Evolutionary conservation across 2,888 invertebrate species (phyloP), one percentile per base, ranked within the genome.

Genomic region (Drosophila koepferae): DNA sequence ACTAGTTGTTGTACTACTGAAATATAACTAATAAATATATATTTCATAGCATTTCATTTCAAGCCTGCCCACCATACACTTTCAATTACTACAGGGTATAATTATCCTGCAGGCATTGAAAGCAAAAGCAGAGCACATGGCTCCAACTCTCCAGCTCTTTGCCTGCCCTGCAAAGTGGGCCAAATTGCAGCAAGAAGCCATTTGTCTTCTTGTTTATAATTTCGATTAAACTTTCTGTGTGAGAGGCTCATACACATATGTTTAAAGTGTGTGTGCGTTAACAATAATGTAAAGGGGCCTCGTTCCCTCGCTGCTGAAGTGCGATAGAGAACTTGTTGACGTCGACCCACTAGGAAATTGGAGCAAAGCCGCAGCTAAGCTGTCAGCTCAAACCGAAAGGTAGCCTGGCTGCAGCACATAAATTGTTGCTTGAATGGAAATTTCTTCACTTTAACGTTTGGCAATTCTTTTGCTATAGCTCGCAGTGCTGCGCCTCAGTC

Each of bases 121-220:
- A 62, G 48, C 44, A 40, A 46, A n/a, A 53, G 58, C 16, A 38
- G 54, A 41, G 10, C 49, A 28, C 9, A 48, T 48, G 28, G 9
- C 34, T 9, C 12, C 20, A 12, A 34, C 12, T 4, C 16, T 31
- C 20, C 23, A 8, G 9, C 12, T 10, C n/a, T 10, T 18, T 16
- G 14, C 38, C 18, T 28, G 23, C 14, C 20, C 51, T 6, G 41
- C 43, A 51, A 31, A 63, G 53, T 62, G 67, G 48, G 72, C 66
- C 72, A 88, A 81, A 82, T 88, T 87, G 89, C 83, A 90, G 75
- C 83, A 86, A 86, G 83, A 85, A 90, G 79, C 89, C 82, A 90
- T 91, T 90, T 86, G 91, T 86, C 91, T 85, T 89, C 78, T 82
- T 86, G 85, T 85, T 87, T 90, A 83, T 91, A 89, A 90, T 91